Percentiles rank a stretch among this genome's conserved stretches.
Evolutionary conservation across 2,797 vertebrate species (phyloP).

Genomic region (Pseudocheirus occidentalis): DNA sequence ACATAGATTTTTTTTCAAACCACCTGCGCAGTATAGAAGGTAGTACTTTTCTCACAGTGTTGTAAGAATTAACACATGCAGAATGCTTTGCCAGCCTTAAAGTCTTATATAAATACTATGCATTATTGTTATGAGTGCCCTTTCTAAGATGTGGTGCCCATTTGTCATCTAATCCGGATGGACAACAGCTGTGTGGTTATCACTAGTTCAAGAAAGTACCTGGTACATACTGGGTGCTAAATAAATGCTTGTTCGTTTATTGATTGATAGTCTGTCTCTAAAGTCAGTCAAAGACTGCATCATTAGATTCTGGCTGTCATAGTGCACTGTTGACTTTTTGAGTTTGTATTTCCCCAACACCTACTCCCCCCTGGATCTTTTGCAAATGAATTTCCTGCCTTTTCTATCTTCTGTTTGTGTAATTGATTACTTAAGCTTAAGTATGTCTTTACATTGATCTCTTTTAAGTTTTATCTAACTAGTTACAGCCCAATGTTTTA

Average conservation of each 20-base stretch:
- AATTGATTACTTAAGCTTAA: background rate
- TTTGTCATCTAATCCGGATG: background rate
- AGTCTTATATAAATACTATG: background rate
- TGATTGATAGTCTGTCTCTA: background rate
- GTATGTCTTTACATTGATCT: no score
- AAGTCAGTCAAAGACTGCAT: background rate
- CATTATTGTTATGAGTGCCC: background rate
- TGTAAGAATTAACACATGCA: background rate
- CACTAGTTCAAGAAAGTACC: background rate
- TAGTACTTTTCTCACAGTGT: background rate
- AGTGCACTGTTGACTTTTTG: background rate
- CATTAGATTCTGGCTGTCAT: background rate
- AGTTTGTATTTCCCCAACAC: background rate
- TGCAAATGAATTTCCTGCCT: background rate
- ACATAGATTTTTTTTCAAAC: background rate
- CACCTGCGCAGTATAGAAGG: background rate
- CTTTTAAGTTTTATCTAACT: background rate
- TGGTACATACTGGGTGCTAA: background rate
- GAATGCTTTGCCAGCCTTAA: background rate
- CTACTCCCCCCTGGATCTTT: background rate
- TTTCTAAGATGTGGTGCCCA: background rate
- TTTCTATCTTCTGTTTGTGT: background rate
- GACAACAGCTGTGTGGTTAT: background rate
- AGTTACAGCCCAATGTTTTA: background rate
- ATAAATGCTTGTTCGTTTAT: background rate